Evolutionary conservation across 2,113 vertebrate species (phyloP).

Genomic region (Pogona vitticeps): DNA sequence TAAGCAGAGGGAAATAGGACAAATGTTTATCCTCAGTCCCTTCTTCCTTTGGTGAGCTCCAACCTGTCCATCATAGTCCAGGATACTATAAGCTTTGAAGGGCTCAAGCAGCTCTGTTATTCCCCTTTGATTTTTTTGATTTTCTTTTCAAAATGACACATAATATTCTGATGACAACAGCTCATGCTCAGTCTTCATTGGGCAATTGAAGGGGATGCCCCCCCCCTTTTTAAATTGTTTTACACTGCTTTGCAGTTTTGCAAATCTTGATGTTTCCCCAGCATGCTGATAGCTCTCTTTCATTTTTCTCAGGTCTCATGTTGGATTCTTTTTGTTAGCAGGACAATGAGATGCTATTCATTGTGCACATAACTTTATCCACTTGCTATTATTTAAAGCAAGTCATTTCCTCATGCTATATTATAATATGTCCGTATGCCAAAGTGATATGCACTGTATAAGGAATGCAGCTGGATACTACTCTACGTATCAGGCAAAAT

Average conservation of each 20-base stretch:
- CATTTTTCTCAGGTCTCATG: background rate
- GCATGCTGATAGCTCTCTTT: background rate
- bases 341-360: background rate
- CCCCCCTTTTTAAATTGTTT: background rate
- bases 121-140: background rate
- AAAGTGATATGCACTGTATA: too few species aligned
- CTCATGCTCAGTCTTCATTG: too few species aligned
- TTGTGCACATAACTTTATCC: background rate
- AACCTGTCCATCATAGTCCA: background rate
- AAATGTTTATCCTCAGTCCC: background rate
- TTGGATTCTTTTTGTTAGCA: background rate
- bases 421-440: background rate
- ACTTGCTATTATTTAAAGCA: background rate
- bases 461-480: background rate
- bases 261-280: background rate
- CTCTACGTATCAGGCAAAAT: too few species aligned
- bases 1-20: too few species aligned
- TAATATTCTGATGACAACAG: background rate
- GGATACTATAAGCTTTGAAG: background rate
- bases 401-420: background rate
- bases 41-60: too few species aligned
- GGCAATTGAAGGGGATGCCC: background rate
- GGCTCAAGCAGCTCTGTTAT: background rate
- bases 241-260: background rate
- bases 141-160: background rate